A percentile compares a stretch with the other conserved stretches of the same genome.
phyloP scores from a whole-genome alignment of 1,140 invertebrate genomes.

The Laupala kohalensis region DNA sequence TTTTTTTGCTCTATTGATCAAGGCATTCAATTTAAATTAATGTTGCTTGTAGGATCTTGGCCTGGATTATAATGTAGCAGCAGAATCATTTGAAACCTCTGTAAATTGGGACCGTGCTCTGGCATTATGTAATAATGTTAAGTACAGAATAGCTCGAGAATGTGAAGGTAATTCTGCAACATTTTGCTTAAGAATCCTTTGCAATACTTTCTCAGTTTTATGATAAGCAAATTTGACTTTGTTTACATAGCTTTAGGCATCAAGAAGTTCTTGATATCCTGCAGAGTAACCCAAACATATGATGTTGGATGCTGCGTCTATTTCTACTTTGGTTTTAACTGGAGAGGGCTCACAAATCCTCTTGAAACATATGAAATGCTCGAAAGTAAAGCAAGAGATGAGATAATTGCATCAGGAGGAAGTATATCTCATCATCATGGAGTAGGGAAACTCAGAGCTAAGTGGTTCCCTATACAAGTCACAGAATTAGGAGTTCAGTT shows the following conservation, averaged over 20 bases:
- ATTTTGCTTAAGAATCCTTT: slow-evolving; percentile 13
- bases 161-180: slow-evolving; percentile 41
- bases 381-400: slow-evolving; percentile 72
- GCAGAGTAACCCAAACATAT: slow-evolving; percentile 90
- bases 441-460: slow-evolving; percentile 75
- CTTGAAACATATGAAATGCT: slow-evolving; percentile 72
- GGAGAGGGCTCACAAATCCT: slow-evolving; percentile 45
- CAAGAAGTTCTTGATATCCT: slow-evolving; percentile 53
- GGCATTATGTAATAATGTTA: slow-evolving; percentile 79
- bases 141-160: slow-evolving; percentile 61
- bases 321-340: slow-evolving; percentile 94
- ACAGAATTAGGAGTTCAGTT: slow-evolving; percentile 60
- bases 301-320: slow-evolving; percentile 95
- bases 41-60: slow-evolving; percentile 64
- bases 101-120: slow-evolving; percentile 87
- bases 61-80: slow-evolving; percentile 74
- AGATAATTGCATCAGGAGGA: slow-evolving; percentile 69
- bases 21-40: background rate
- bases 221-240: background rate
- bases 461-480: slow-evolving; percentile 53
- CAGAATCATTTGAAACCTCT: slow-evolving; percentile 97
- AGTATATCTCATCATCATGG: slow-evolving; percentile 90
- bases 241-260: slow-evolving; percentile 35
- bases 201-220: background rate
- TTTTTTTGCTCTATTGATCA: slow-evolving; percentile 14